Base-by-base conservation (phyloP, 2,113 vertebrate species). In the Empidonax traillii region DNA sequence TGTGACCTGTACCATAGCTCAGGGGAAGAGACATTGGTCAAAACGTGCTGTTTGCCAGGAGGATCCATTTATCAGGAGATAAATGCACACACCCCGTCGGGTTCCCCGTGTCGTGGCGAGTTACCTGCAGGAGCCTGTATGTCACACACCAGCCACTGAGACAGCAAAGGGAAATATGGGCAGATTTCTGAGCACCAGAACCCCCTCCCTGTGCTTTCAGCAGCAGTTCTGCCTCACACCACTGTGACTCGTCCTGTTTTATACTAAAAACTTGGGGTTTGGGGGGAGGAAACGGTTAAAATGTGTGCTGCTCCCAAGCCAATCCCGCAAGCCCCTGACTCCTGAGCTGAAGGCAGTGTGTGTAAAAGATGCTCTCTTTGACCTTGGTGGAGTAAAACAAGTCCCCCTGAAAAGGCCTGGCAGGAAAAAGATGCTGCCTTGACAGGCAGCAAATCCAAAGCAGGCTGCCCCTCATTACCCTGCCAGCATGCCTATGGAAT, bases 351-450 rank as follows among this genome's bases (percentile, higher is more conserved):
- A 72, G 61, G 83, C 37, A 19, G n/a, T 11, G 31, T 82, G 95
- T 95, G 92, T 47, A 86, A 65, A 78, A 94, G 92, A 96, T 76
- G 86, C 33, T 94, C 33, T 86, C 90, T 90, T 94, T 93, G 90
- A 97, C 92, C 96, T 95, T 89, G 90, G 49, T 72, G 73, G 90
- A 94, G 88, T 95, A 93, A 90, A 94, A 92, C 88, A 95, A 78
- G 83, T n/a, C 59, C 10, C 80, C 73, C 86, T 68, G 73, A 52
- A 92, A 95, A 82, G 69, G 69, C 43, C 86, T 69, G 88, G 95
- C 88, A 94, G 86, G 20, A 37, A 85, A 82, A 82, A 96, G 93
- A 93, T 85, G 88, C 86, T 53, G 69, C 55, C 37, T 81, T 79
- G 88, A 86, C 96, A 94, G 93, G 5, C 96, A 82, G 90, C 43